Evolutionary conservation across 1,140 invertebrate species (phyloP).

Genomic region (Pararge aegeria): DNA sequence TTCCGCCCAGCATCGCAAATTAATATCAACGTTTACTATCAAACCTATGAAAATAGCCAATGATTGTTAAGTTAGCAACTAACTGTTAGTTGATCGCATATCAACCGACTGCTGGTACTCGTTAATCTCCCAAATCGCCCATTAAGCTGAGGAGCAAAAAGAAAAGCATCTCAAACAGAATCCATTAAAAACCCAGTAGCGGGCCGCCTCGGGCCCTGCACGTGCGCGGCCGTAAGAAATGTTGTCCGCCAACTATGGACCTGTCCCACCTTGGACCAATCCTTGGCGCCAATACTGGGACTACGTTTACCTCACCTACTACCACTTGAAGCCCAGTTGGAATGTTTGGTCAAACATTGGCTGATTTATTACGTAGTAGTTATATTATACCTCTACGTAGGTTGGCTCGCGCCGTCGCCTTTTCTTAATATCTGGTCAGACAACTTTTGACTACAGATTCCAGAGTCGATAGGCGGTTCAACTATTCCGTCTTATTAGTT

Average conservation of each 20-base stretch:
- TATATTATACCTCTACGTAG: conserved; percentile 18
- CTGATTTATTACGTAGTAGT: neutral
- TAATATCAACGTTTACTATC: too few relatives aligned
- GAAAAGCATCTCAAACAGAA: conserved; percentile 46
- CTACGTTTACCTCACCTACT: neutral
- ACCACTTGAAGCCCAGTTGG: neutral
- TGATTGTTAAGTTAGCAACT: too few relatives aligned
- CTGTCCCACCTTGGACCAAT: conserved; percentile 33
- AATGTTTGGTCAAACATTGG: conserved; percentile 17
- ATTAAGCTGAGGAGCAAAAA: conserved; percentile 35
- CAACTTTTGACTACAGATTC: conserved; percentile 53
- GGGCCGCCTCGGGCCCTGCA: conserved; percentile 51
- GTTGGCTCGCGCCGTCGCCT: conserved; percentile 38
- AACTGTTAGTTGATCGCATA: conserved; percentile 6
- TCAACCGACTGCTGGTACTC: conserved; percentile 11
- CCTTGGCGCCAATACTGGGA: conserved; percentile 14
- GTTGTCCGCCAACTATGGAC: conserved; percentile 41
- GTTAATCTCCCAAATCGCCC: conserved; percentile 32
- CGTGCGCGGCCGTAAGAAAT: conserved; percentile 53
- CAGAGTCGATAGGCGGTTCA: conserved; percentile 30
- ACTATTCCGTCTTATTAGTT: conserved; percentile 23
- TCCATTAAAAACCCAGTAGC: conserved; percentile 70
- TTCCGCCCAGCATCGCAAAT: too few relatives aligned
- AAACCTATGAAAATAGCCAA: too few relatives aligned
- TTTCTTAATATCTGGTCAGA: conserved; percentile 48